Evolutionary conservation across 2,888 invertebrate species (phyloP).

Genomic region (Axea sp.): DNA sequence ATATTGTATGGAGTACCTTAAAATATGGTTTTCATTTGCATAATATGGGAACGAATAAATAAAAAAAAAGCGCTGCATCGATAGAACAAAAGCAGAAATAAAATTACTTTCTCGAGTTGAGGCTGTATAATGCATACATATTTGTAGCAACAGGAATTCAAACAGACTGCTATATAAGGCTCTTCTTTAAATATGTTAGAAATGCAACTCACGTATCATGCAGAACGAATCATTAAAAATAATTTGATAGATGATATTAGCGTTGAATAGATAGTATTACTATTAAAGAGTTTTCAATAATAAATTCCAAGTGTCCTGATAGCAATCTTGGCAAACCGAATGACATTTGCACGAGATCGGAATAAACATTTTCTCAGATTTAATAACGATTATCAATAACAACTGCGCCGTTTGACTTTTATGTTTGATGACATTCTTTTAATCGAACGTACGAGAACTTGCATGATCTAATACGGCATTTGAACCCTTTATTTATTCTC

Average conservation of each 20-base stretch:
- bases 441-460: slow-evolving; percentile 13
- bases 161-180: too few relatives aligned
- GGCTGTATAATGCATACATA: too few relatives aligned
- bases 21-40: too few relatives aligned
- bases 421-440: slow-evolving; percentile 50
- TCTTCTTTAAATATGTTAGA: too few relatives aligned
- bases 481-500: slow-evolving; percentile 53
- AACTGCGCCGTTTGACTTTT: slow-evolving; percentile 37
- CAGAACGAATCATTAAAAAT: slow-evolving; percentile 35
- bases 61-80: too few relatives aligned
- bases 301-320: slow-evolving; percentile 56
- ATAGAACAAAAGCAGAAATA: too few relatives aligned
- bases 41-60: too few relatives aligned
- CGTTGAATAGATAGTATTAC: slow-evolving; percentile 44
- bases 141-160: too few relatives aligned
- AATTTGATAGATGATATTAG: slow-evolving; percentile 43
- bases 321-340: slow-evolving; percentile 50
- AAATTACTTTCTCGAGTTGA: too few relatives aligned
- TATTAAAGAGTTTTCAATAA: slow-evolving; percentile 54
- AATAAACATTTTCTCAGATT: slow-evolving; percentile 55
- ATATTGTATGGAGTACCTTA: too few relatives aligned
- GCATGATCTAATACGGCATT: slow-evolving; percentile 53
- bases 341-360: slow-evolving; percentile 59
- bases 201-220: slow-evolving; percentile 30
- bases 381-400: slow-evolving; percentile 61